phyloP scores from a whole-genome alignment of 2,888 invertebrate species.

The Papilio protenor region DNA sequence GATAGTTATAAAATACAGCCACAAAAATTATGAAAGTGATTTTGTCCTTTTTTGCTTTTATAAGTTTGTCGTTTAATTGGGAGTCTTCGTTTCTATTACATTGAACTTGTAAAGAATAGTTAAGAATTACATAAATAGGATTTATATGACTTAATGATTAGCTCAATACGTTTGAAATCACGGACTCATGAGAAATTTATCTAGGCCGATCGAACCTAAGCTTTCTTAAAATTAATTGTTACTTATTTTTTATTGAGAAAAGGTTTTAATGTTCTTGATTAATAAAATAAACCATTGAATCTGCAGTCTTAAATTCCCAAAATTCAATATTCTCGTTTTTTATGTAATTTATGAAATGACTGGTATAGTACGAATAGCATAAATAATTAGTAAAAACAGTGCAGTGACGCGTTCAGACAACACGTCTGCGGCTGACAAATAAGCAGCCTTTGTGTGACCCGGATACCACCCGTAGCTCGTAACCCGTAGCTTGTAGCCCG shows the following conservation, averaged over 20 bases:
- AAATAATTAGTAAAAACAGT: slow-evolving; percentile 26
- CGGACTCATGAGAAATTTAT: background rate
- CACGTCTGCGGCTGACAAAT: slow-evolving; percentile 12
- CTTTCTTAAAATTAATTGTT: background rate
- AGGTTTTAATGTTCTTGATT: background rate
- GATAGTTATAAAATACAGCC: background rate
- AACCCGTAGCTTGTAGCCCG: background rate
- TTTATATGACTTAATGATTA: background rate
- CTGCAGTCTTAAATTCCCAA: too few species aligned
- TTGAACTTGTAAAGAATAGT: background rate
- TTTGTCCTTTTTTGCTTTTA: background rate
- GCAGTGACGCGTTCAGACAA: slow-evolving; percentile 20
- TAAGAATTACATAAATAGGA: background rate
- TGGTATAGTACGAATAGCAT: background rate
- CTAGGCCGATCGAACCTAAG: background rate
- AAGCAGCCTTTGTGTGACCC: slow-evolving; percentile 16
- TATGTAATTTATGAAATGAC: background rate
- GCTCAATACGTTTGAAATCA: background rate
- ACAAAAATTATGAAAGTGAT: background rate
- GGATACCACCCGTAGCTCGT: slow-evolving; percentile 15
- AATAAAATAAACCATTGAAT: background rate
- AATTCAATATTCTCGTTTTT: background rate
- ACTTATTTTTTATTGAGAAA: background rate
- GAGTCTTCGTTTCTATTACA: background rate
- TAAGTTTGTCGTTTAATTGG: background rate